Evolutionary conservation across 2,113 vertebrate genomes (phyloP).

Genomic region (Pimephales promelas): DNA sequence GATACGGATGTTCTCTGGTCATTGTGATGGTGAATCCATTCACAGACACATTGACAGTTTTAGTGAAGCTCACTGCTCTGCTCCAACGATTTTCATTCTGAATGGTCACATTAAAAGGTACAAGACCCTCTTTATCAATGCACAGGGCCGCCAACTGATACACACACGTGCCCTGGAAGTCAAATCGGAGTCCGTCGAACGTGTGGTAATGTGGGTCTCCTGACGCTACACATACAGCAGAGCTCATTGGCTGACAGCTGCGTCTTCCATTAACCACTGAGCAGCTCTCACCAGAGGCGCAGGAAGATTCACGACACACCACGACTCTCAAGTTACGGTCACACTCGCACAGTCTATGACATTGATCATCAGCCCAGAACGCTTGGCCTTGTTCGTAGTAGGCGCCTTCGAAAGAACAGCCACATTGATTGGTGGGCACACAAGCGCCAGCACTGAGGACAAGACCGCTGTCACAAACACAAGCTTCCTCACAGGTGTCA

Average conservation of each 20-base stretch:
- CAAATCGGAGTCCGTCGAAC: slow-evolving; percentile 67
- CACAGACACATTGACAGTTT: slow-evolving; percentile 61
- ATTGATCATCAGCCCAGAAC: slow-evolving; percentile 72
- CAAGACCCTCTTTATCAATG: slow-evolving; percentile 48
- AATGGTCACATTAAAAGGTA: slow-evolving; percentile 69
- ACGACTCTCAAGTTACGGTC: slow-evolving; percentile 57
- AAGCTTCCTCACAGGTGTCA: slow-evolving; percentile 64
- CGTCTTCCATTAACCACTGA: slow-evolving; percentile 56
- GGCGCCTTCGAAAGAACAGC: slow-evolving; percentile 70
- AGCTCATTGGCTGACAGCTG: slow-evolving; percentile 61
- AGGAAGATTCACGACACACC: slow-evolving; percentile 62
- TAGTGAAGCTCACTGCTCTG: slow-evolving; percentile 65
- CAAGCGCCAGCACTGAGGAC: slow-evolving; percentile 66
- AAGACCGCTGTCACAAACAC: slow-evolving; percentile 68
- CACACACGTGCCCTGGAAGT: slow-evolving; percentile 73
- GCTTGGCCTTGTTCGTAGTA: slow-evolving; percentile 66
- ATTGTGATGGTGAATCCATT: slow-evolving; percentile 63
- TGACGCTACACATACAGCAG: slow-evolving; percentile 62
- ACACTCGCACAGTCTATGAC: slow-evolving; percentile 64
- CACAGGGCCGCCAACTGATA: slow-evolving; percentile 71
- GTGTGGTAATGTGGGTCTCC: slow-evolving; percentile 72
- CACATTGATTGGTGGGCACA: slow-evolving; percentile 62
- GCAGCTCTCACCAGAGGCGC: slow-evolving; percentile 64
- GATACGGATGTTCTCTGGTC: slow-evolving; percentile 65
- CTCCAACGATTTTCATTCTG: slow-evolving; percentile 70